A percentile compares a stretch with the other conserved stretches of the same genome.
phyloP scores from a whole-genome alignment of 2,113 vertebrate species.

The Protobothrops flavoviridis region DNA sequence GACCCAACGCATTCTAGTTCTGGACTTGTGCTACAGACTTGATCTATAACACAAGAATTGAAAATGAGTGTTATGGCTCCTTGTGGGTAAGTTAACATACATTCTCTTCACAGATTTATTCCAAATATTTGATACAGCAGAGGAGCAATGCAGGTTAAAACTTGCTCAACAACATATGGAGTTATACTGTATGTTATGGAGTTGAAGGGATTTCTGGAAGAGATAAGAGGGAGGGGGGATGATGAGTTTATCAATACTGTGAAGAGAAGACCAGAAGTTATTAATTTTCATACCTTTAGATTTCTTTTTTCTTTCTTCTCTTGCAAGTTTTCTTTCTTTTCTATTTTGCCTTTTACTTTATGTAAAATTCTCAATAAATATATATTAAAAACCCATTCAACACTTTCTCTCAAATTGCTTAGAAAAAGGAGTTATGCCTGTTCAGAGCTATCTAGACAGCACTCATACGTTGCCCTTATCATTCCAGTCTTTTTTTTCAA shows the following conservation, averaged over 20 bases:
- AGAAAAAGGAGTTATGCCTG: not conserved
- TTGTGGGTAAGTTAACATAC: not conserved
- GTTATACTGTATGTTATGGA: not conserved
- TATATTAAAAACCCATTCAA: not conserved
- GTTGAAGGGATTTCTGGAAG: not conserved
- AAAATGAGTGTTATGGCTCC: not conserved
- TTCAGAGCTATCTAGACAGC: not conserved
- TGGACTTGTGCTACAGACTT: not conserved
- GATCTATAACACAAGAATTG: not conserved
- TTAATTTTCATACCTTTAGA: not conserved
- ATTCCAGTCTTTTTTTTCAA: not conserved
- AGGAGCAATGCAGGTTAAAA: not conserved
- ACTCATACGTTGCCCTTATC: not conserved
- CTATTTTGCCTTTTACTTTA: not conserved
- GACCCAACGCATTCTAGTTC: not conserved
- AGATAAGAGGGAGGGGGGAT: not conserved
- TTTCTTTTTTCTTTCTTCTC: not conserved
- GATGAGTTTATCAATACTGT: not conserved
- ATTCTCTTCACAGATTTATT: not conserved
- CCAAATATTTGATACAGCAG: not conserved
- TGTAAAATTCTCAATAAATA: not conserved
- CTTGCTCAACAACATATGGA: not conserved
- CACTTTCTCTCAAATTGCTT: not conserved
- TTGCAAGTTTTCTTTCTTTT: not conserved
- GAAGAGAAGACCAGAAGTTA: not conserved